These are phyloP conservation scores for Himalopsyche tibetana DNA, from an alignment of 2,888 invertebrate genomes.

Conservation along the genomic window DNA sequence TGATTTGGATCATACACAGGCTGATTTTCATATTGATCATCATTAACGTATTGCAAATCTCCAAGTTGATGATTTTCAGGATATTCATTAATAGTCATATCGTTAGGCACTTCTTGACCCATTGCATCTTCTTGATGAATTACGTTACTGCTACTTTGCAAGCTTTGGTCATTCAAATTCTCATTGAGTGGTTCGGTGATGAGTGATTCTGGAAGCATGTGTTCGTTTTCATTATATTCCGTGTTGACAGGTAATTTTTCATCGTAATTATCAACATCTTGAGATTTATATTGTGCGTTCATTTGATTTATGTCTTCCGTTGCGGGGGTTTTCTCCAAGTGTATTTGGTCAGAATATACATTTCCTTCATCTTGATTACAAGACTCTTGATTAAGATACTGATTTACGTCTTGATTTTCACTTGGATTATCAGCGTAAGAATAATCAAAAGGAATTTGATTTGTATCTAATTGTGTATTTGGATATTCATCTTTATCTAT, in stretches of 20 bases:
- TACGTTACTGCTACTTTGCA: not conserved
- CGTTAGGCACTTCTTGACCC: not conserved
- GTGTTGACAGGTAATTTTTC: not conserved
- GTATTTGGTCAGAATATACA: not conserved
- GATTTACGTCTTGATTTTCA: not conserved
- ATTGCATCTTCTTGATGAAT: not conserved
- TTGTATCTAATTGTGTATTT: not conserved
- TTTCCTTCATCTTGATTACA: too few species aligned
- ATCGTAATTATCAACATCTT: not conserved
- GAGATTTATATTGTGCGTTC: not conserved
- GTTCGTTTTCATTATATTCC: not conserved
- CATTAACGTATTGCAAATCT: constrained; percentile 32
- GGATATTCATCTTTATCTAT: not conserved
- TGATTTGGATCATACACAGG: constrained; percentile 48
- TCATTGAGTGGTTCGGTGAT: not conserved
- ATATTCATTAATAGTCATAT: not conserved
- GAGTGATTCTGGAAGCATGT: not conserved
- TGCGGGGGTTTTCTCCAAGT: not conserved
- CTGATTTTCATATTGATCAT: constrained; percentile 31
- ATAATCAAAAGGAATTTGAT: not conserved
- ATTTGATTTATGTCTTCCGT: not conserved
- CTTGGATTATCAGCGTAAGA: not conserved
- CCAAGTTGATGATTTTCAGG: not conserved
- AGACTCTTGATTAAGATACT: too few species aligned
- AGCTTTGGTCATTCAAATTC: not conserved